These are phyloP conservation scores for Toxotes lorentzi DNA, from an alignment of 2,797 vertebrate genomes.

Conservation along the genomic window DNA sequence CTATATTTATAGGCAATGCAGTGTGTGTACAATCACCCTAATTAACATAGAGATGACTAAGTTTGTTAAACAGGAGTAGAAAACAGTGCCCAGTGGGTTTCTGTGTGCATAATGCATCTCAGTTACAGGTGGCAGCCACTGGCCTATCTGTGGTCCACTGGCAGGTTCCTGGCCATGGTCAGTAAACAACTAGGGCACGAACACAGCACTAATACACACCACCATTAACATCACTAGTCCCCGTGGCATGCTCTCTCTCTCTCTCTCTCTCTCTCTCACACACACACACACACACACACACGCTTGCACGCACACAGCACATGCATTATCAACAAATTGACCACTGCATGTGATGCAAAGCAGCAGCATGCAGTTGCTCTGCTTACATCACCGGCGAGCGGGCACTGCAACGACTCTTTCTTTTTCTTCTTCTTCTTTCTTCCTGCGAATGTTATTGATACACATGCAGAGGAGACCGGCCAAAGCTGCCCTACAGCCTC, in stretches of 20 bases:
- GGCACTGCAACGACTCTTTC: slow-evolving; percentile 81
- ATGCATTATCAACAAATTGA: slow-evolving; percentile 78
- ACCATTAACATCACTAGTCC: slow-evolving; percentile 33
- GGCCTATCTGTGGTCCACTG: slow-evolving; percentile 72
- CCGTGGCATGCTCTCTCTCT: slow-evolving; percentile 13
- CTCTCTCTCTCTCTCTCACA: background rate
- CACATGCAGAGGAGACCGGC: slow-evolving; percentile 79
- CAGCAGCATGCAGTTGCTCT: slow-evolving; percentile 80
- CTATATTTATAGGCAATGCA: slow-evolving; percentile 14
- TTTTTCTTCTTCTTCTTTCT: slow-evolving; percentile 82
- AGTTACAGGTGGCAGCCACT: slow-evolving; percentile 83
- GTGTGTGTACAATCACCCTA: slow-evolving; percentile 21
- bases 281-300: slow-evolving; percentile 33
- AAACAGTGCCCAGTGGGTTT: slow-evolving; percentile 37
- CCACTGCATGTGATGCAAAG: slow-evolving; percentile 78
- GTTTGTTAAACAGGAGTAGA: slow-evolving; percentile 38
- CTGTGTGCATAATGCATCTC: slow-evolving; percentile 66
- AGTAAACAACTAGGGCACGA: slow-evolving; percentile 73
- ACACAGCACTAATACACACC: slow-evolving; percentile 53
- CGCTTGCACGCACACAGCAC: slow-evolving; percentile 34
- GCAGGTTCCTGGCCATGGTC: slow-evolving; percentile 68
- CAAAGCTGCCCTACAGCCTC: slow-evolving; percentile 61
- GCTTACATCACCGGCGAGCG: slow-evolving; percentile 80
- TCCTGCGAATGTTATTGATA: slow-evolving; percentile 83
- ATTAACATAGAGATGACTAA: slow-evolving; percentile 44